Conservation (phyloP, 2,113 vertebrate species). For the Lanius ludovicianus region DNA sequence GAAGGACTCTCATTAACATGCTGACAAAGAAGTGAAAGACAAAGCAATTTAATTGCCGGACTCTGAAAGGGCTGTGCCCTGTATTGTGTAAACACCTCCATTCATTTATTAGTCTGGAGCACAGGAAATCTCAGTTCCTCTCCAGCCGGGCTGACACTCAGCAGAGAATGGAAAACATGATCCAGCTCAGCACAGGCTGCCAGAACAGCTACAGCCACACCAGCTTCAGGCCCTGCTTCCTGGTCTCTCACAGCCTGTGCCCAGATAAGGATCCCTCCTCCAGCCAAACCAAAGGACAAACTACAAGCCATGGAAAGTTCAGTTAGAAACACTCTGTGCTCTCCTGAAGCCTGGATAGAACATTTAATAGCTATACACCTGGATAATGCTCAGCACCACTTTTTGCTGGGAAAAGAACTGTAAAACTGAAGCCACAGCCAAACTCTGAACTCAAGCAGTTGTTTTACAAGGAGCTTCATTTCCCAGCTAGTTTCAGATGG, state of each 20-base stretch:
- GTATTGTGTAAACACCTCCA: slow-evolving; percentile 13
- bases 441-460: background rate
- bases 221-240: background rate
- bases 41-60: slow-evolving; percentile 8
- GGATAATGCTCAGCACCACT: background rate
- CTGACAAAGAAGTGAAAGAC: slow-evolving; percentile 5
- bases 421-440: background rate
- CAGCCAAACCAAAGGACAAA: background rate
- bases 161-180: slow-evolving; percentile 11
- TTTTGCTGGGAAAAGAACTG: background rate
- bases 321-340: background rate
- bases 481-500: background rate
- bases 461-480: background rate
- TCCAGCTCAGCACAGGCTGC: background rate
- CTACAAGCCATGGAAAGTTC: background rate
- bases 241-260: background rate
- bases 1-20: background rate
- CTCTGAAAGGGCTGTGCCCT: background rate
- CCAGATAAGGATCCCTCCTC: background rate
- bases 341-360: background rate
- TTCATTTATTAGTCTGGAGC: slow-evolving; percentile 28
- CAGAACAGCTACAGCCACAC: background rate
- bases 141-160: background rate
- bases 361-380: too few species aligned
- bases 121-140: slow-evolving; percentile 51